Evolutionary conservation across 2,113 vertebrate genomes (phyloP).

Genomic region (cattle (Bos taurus)): DNA sequence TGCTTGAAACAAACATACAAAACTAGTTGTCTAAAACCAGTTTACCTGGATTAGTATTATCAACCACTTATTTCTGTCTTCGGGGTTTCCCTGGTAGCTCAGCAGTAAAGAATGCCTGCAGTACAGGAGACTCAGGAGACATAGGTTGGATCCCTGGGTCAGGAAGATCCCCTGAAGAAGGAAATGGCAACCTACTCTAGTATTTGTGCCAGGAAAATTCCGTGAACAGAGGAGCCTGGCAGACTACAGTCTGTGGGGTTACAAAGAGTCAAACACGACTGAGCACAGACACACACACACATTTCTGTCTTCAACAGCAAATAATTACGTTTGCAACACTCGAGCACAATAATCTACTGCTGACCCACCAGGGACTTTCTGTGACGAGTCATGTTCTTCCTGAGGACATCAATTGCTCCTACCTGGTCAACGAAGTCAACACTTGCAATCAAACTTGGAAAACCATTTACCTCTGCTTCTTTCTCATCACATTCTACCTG

Average conservation of each 20-base stretch:
- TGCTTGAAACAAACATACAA: not conserved
- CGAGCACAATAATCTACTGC: not conserved
- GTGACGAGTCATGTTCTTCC: not conserved
- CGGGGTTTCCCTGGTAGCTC: not conserved
- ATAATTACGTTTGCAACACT: not conserved
- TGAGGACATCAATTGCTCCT: not conserved
- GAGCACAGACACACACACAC: not conserved
- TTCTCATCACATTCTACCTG: not conserved
- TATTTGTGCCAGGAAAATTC: not conserved
- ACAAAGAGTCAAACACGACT: not conserved
- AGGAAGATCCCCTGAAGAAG: not conserved
- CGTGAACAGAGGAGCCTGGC: not conserved
- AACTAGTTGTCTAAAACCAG: not conserved
- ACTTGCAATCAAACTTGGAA: not conserved
- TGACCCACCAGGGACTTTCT: not conserved
- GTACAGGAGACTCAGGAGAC: not conserved
- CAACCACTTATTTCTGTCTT: not conserved
- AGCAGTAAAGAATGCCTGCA: not conserved
- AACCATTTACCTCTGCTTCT: not conserved
- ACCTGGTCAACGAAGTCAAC: not conserved
- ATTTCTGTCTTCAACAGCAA: not conserved
- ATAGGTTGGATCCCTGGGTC: not conserved
- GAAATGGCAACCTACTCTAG: not conserved
- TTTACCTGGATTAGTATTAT: not conserved
- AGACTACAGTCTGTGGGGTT: not conserved